Base-by-base conservation (phyloP, 30 jellyfish, hydroid and myxozoan genomes). In the Nemopilema nomurai region DNA sequence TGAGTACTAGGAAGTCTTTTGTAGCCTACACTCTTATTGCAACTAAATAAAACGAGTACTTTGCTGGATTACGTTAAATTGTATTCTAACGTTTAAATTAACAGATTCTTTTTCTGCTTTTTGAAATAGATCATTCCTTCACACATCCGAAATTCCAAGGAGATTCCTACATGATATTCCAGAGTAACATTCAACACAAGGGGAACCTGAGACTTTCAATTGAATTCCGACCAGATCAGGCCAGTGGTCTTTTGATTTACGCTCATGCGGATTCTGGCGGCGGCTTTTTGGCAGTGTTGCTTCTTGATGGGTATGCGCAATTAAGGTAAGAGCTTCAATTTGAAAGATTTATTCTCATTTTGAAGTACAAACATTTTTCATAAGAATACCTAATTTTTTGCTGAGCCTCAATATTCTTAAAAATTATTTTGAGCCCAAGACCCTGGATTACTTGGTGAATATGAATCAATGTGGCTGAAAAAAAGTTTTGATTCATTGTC, bases 131-230 rank as follows among this genome's bases (percentile, higher is more conserved):
- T 8, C 8, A 22, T 16, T 71, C 67, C 9, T 84, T 84, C 87
- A 73, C 93, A 4, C 93, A 84, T 49, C 93, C 93, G 41, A 67
- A 22, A 25, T 84, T 84, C 70, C 51, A 51, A 24, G 93, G 93
- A 64, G 76, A 74, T 68, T 84, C 93, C 0, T 84, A 74, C 79
- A 26, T 84, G 27, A 16, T 32, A 28, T 74, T 84, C 83, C 75
- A 73, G 22, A 71, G 31, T 8, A 1, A 76, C 26, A 66, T 17
- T 72, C 51, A 49, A 18, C 25, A 49, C 30, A 49, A 69, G 18
- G 64, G 64, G 51, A 77, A 66, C 8, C 74, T 72, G 77, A 62
- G 78, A 32, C 26, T 84, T 17, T 29, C 79, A 13, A 27, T 74
- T 71, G 93, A 84, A 73, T 84, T 84, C 84, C 62, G 32, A 17